Evolutionary conservation across 2,888 invertebrate genomes (phyloP).

Genomic region (Thecophora atra): DNA sequence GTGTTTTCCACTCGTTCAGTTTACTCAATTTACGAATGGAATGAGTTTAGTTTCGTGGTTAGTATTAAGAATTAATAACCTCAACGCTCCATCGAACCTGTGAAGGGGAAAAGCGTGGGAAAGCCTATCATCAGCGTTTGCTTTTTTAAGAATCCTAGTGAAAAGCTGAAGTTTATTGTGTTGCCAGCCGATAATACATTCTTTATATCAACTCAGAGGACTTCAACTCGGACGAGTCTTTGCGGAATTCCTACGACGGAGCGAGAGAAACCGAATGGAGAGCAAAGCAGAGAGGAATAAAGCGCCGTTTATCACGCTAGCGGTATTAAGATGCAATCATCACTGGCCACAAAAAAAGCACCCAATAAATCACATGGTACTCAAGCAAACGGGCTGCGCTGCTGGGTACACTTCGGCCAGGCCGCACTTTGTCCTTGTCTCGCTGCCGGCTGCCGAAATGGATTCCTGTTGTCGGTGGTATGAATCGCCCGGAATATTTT

Average conservation of each 20-base stretch:
- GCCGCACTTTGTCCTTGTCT: background rate
- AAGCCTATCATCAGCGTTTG: too few species aligned
- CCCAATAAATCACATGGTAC: slow-evolving; percentile 28
- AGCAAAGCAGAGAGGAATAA: slow-evolving; percentile 8
- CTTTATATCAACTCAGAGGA: background rate
- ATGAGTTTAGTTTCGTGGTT: too few species aligned
- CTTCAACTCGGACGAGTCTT: background rate
- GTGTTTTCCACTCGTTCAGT: background rate
- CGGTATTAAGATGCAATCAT: slow-evolving; percentile 35
- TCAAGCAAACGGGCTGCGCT: background rate
- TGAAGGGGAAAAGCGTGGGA: too few species aligned
- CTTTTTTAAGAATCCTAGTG: too few species aligned
- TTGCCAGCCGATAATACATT: slow-evolving; percentile 1
- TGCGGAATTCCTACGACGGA: background rate
- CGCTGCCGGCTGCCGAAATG: background rate
- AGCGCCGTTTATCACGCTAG: slow-evolving; percentile 28
- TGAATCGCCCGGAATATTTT: background rate
- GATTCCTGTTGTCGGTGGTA: slow-evolving; percentile 1
- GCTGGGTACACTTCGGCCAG: background rate
- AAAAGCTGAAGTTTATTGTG: background rate
- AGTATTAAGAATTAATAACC: too few species aligned
- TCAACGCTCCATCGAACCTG: too few species aligned
- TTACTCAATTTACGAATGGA: background rate
- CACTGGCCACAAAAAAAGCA: slow-evolving; percentile 29
- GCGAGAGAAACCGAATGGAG: background rate